Conservation (phyloP, 1,140 invertebrate genomes). For the Drosophila truncata region DNA sequence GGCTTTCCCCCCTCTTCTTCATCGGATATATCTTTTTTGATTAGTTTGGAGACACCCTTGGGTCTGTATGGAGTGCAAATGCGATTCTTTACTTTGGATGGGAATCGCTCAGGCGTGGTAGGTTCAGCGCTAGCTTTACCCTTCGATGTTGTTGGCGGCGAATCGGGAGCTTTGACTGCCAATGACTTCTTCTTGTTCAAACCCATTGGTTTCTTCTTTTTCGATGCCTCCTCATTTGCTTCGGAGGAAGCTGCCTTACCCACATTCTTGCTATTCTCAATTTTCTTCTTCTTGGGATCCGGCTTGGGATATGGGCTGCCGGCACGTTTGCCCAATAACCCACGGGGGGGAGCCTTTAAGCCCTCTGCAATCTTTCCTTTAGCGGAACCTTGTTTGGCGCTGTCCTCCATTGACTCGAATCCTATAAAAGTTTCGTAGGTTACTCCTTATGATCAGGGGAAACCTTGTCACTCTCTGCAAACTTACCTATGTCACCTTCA, state of each 20-base stretch:
- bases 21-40: not conserved
- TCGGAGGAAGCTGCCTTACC: no score
- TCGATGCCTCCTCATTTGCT: no score
- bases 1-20: no score
- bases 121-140: no score
- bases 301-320: not conserved
- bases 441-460: no score
- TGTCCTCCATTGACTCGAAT: not conserved
- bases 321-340: not conserved
- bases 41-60: not conserved
- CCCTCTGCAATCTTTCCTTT: not conserved
- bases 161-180: not conserved
- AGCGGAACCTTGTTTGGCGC: not conserved
- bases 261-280: not conserved
- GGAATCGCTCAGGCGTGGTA: not conserved
- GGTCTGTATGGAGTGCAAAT: not conserved
- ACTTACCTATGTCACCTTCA: no score
- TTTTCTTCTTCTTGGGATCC: not conserved
- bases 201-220: rapidly evolving
- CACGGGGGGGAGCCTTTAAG: not conserved
- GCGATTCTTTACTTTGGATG: no score
- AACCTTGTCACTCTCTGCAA: no score
- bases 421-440: no score
- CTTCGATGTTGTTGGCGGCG: not conserved
- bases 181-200: no score